Conservation (phyloP, 2,888 invertebrate genomes). For the Trichopoda pennipes region DNA sequence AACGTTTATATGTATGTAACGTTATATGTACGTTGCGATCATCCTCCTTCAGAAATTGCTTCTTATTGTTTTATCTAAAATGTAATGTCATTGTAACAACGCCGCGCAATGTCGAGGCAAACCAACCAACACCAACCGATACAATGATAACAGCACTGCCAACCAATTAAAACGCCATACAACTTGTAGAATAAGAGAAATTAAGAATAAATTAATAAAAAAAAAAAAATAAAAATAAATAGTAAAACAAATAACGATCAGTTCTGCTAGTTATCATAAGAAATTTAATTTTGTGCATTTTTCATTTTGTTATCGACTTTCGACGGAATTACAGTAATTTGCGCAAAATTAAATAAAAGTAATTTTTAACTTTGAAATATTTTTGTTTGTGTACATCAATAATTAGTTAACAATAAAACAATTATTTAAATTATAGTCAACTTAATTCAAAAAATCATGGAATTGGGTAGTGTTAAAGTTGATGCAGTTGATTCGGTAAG, state of each 20-base stretch:
- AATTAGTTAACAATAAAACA: background rate
- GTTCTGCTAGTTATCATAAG: conserved; percentile 25
- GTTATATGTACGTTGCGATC: background rate
- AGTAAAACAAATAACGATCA: conserved; percentile 19
- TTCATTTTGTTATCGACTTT: conserved; percentile 64
- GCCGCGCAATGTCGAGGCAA: conserved; percentile 16
- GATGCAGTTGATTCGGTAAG: conserved; percentile 52
- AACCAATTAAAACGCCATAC: conserved; percentile 12
- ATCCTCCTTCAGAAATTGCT: conserved; percentile 12
- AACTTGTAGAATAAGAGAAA: conserved; percentile 24
- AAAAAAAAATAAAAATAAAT: no score
- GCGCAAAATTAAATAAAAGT: conserved; percentile 25
- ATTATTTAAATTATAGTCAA: conserved; percentile 17
- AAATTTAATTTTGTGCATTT: conserved; percentile 6
- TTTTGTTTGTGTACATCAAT: no score
- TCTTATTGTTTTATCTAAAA: conserved; percentile 32
- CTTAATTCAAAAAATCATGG: conserved; percentile 60
- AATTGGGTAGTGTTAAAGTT: conserved; percentile 68
- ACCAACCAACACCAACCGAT: conserved; percentile 46
- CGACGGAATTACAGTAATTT: conserved; percentile 49
- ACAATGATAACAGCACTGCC: conserved; percentile 36
- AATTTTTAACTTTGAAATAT: background rate
- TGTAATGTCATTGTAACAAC: conserved; percentile 49
- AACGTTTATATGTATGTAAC: background rate
- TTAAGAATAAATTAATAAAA: conserved; percentile 23